Base-by-base conservation (phyloP, 1,140 invertebrate genomes). In the Cydia pomonella region DNA sequence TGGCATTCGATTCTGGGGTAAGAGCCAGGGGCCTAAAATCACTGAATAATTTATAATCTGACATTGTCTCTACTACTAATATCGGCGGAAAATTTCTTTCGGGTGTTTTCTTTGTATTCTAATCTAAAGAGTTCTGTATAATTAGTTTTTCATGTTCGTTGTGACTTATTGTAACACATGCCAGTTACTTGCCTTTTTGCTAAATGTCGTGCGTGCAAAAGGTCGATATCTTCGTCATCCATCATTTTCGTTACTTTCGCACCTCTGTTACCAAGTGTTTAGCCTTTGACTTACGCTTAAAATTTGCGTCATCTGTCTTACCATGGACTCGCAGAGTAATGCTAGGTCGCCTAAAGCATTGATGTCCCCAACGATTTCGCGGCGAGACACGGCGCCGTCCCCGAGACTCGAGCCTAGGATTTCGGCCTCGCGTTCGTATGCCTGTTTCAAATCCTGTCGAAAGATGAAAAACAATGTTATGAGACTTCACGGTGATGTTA, bases 311-410 rank as follows among this genome's bases (percentile, higher is more conserved):
- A 12, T 44, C 13, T 4, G 41, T 16, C 95, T 93, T 86, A 97
- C 97, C 95, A 99, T 96, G 86, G 97, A 98, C 90, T 99, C 98
- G 87, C 98, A 97, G 29, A 99, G 93, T 76, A 98, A 96, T 1
- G 97, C 98, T 1, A 99, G 88, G 75, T 97, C 96, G 76, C 96
- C 96, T 13, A 99, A 93, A 78, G 97, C 96, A 41, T 94, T 94
- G 47, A 97, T 95, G 82, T 95, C 97, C 0, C 95, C 95, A 7
- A 98, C 93, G 75, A 98, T 97, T 91, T 98, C 97, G 79, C 96
- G 95, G n/a, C 95, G 93, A 7, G 95, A 95, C n/a, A 98, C 97
- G 16, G 96, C 95, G 27, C 96, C 96, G 84, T 98, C 97, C 0
- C 96, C 97, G 16, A 98, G 92, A 89, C 97, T 98, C 44, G 96